Base-by-base conservation (phyloP, 2,888 invertebrate species). In the Eupelmus urozonus region DNA sequence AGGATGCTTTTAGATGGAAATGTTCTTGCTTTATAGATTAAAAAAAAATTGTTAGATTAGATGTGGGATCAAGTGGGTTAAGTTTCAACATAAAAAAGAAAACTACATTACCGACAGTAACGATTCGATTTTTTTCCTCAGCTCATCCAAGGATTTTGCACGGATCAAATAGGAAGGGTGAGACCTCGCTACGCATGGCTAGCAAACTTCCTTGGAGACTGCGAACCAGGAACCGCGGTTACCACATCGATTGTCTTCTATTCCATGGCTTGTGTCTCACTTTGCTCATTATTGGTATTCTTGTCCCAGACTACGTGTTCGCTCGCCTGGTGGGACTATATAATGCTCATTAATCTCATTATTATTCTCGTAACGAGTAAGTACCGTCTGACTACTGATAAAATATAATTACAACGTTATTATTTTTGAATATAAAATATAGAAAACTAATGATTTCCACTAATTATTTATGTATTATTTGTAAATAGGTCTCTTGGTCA, bases 171-270 rank as follows among this genome's bases (percentile, higher is more conserved):
- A n/a, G 97, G 97, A 1, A 93, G 94, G 23, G 90, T 97, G 40
- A 93, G 94, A 74, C 91, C 94, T 0, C 92, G 93, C 81, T 95
- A 95, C 84, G 92, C 93, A 23, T 95, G 95, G 93, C 86, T 97
- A 76, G 94, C 94, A 78, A 93, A 95, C 0, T 84, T 95, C 7
- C 91, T 95, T 1, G 95, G 95, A 0, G 92, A 93, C n/a, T 93
- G 94, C 80, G 93, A 94, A 42, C 95, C 96, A 0, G 96, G 96
- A 0, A 92, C 92, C 9, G 95, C 94, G 0, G 95, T 96, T 0
- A 93, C 94, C 0, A 91, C 92, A 27, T 92, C 94, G n/a, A 94
- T 96, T 0, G 92, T 95, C 81, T 90, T 94, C 16, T 95, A 94
- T 86, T 94, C 93, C 0, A 90, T 91, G 0, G 92, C 93, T 9